A percentile compares a stretch with the other conserved stretches of the same genome.
phyloP scores from a whole-genome alignment of 2,888 invertebrate species.

The Petrophora chlorosata region DNA sequence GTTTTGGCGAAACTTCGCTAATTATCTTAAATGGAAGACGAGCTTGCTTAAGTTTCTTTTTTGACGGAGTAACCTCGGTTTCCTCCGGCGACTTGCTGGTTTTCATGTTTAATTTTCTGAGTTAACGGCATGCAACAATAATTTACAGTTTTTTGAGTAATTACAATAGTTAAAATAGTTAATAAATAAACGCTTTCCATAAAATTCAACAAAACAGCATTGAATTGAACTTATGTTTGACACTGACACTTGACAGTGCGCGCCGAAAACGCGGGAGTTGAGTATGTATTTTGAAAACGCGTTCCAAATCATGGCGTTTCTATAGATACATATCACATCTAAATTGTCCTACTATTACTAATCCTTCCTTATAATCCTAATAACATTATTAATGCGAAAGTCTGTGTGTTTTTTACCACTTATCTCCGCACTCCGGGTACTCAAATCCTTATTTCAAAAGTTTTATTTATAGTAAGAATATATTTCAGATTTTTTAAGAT shows the following conservation, averaged over 20 bases:
- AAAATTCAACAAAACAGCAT: constrained; percentile 46
- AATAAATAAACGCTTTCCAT: constrained; percentile 43
- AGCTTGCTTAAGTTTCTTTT: constrained; percentile 85
- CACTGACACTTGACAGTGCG: constrained; percentile 35
- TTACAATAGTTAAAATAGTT: constrained; percentile 17
- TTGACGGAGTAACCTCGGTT: constrained; percentile 70
- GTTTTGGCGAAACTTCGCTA: constrained; percentile 67
- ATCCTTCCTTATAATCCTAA: too few species aligned
- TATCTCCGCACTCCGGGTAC: too few species aligned
- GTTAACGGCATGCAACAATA: constrained; percentile 27
- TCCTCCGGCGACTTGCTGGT: constrained; percentile 64
- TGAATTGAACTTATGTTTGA: constrained; percentile 55
- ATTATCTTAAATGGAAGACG: constrained; percentile 85
- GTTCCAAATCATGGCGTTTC: constrained; percentile 30
- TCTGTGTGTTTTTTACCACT: too few species aligned
- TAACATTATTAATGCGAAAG: too few species aligned
- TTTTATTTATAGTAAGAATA: too few species aligned
- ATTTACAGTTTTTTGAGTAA: constrained; percentile 22
- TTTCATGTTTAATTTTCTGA: constrained; percentile 68
- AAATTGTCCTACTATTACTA: too few species aligned
- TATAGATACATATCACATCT: too few species aligned
- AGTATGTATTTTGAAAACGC: too few species aligned
- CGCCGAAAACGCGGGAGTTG: constrained; percentile 67
- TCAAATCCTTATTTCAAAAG: too few species aligned
- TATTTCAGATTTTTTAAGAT: too few species aligned